These are phyloP conservation scores for Corvus hawaiiensis DNA, from an alignment of 2,113 vertebrate species.

Conservation along the genomic window DNA sequence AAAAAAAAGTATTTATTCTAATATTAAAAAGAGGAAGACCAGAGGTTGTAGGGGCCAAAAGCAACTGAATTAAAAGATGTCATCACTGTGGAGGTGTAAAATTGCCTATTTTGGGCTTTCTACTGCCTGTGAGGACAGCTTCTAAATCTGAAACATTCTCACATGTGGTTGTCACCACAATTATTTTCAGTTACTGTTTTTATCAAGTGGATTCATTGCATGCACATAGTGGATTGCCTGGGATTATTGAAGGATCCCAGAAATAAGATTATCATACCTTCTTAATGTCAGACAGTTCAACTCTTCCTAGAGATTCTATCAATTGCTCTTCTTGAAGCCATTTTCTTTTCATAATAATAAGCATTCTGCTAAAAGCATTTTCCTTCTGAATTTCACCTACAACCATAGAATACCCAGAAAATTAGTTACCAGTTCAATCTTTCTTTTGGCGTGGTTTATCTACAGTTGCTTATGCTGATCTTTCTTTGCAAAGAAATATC, in stretches of 20 bases:
- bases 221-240: not conserved
- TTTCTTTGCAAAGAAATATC: not conserved
- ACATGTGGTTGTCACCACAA: not conserved
- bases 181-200: not conserved
- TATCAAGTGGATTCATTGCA: not conserved
- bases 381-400: not conserved
- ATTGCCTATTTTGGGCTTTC: not conserved
- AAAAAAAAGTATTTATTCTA: not conserved
- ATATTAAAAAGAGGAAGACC: not conserved
- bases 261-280: not conserved
- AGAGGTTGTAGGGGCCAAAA: not conserved
- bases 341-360: not conserved
- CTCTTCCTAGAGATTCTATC: not conserved
- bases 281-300: not conserved
- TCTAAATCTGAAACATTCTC: constrained; percentile 4
- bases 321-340: not conserved
- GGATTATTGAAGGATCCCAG: not conserved
- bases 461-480: not conserved
- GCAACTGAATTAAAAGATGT: not conserved
- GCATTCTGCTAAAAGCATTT: not conserved
- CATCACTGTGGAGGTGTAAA: not conserved
- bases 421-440: not conserved
- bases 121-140: not conserved
- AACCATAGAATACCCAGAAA: not conserved
- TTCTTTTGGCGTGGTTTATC: not conserved